These are phyloP conservation scores for Acleris cristana DNA, from an alignment of 2,888 invertebrate species.

Conservation along the genomic window DNA sequence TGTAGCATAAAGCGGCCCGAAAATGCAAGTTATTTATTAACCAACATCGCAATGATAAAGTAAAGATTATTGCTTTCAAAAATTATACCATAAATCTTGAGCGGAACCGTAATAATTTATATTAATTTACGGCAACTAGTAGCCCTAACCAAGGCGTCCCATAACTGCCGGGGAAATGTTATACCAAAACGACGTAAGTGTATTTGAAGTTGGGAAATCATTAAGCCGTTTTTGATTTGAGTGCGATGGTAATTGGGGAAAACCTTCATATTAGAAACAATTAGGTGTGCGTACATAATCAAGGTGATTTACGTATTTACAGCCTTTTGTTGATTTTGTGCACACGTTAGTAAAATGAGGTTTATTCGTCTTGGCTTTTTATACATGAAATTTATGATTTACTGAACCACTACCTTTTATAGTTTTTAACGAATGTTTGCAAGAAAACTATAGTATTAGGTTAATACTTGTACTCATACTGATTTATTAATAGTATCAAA, in stretches of 20 bases:
- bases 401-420: no score
- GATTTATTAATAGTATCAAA: no score
- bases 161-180: not conserved
- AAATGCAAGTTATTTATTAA: constrained; percentile 2
- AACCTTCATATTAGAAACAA: constrained; percentile 17
- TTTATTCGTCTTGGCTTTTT: not conserved
- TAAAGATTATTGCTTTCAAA: constrained; percentile 8
- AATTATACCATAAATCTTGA: constrained; percentile 16
- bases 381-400: not conserved
- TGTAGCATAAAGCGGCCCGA: not conserved
- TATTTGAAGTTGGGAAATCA: not conserved
- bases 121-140: constrained; percentile 11
- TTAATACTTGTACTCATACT: no score
- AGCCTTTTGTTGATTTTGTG: not conserved
- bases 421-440: no score
- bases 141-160: constrained; percentile 8
- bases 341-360: not conserved
- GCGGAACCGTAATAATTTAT: constrained; percentile 12
- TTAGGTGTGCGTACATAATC: constrained; percentile 5
- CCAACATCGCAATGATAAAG: not conserved
- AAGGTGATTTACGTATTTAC: not conserved
- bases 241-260: constrained; percentile 3
- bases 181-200: not conserved
- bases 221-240: not conserved
- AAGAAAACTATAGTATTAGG: no score